phyloP scores from a whole-genome alignment of 2,113 vertebrate species.

The Tringa solitaria region DNA sequence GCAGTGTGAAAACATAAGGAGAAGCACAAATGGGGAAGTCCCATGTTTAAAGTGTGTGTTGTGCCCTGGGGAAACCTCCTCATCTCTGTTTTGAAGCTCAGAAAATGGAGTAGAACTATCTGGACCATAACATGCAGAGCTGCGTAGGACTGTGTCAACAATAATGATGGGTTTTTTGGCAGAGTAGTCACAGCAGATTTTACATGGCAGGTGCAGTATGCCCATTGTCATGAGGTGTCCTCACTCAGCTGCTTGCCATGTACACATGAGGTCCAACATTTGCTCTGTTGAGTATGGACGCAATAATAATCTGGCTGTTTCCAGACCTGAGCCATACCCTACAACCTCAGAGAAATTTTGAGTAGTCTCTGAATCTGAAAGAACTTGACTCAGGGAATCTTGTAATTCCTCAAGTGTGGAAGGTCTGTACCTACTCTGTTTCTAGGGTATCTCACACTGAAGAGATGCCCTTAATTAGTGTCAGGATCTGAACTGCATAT shows the following conservation, averaged over 20 bases:
- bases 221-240: not conserved
- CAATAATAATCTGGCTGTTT: not conserved
- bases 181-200: not conserved
- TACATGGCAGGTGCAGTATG: too few relatives aligned
- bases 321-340: not conserved
- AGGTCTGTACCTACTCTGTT: not conserved
- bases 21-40: not conserved
- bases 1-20: not conserved
- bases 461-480: not conserved
- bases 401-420: not conserved
- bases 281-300: accelerated
- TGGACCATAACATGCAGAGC: not conserved
- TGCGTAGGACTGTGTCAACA: not conserved
- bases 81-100: not conserved
- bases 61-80: not conserved
- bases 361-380: not conserved
- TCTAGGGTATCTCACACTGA: not conserved
- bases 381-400: not conserved
- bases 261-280: not conserved
- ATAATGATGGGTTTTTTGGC: not conserved
- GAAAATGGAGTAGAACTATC: not conserved
- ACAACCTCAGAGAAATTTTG: not conserved
- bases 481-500: not conserved
- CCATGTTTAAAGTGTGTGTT: not conserved
- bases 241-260: not conserved